Base-by-base conservation (phyloP, 2,797 vertebrate species). In the Sebastes nivosus region DNA sequence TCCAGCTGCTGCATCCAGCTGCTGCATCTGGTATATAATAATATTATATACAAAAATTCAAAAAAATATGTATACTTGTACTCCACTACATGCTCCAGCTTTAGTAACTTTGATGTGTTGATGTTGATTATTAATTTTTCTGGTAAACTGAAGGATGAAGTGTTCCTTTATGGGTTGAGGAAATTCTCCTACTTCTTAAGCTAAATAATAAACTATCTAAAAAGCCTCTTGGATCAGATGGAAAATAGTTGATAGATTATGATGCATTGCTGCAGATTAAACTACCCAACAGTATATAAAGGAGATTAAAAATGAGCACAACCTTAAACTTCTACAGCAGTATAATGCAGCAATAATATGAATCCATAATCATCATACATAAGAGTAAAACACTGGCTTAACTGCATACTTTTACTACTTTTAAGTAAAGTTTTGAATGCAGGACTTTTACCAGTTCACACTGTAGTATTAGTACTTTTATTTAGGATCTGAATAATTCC, bases 31-130 rank as follows among this genome's bases (percentile, higher is more conserved):
- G 2, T 30, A 32, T 29, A 29, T 36, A 36, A 36, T 34, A 36
- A 36, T 12, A 12, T 36, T 36, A 12, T 36, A 38, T 38, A 38
- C 36, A 38, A 38, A 0, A 38, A 38, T 13, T 38, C 12, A 5
- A 38, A 38, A 36, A 36, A 0, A 38, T 5, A 13, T 10, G 0
- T 22, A 55, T 54, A 54, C 52, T 54, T 54, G 18, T 54, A 9
- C 50, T 54, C 14, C 42, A 20, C 0, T 50, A 18, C 42, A 50
- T 20, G 34, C 34, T 36, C 34, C 52, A 22, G 20, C n/a, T 54
- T 54, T 54, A 22, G 50, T 54, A 18, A 50, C 42, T 50, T n/a
- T n/a, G 20, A 14, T 42, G 38, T 42, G 38, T 42, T 57, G 12
- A 25, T 57, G 22, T 24, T 55, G 54, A 55, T 38, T 12, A 38